Percentiles rank a stretch among this genome's conserved stretches.
These are phyloP conservation scores for Metallyticus violacea DNA, from an alignment of 2,888 invertebrate species.

Conservation along the genomic window DNA sequence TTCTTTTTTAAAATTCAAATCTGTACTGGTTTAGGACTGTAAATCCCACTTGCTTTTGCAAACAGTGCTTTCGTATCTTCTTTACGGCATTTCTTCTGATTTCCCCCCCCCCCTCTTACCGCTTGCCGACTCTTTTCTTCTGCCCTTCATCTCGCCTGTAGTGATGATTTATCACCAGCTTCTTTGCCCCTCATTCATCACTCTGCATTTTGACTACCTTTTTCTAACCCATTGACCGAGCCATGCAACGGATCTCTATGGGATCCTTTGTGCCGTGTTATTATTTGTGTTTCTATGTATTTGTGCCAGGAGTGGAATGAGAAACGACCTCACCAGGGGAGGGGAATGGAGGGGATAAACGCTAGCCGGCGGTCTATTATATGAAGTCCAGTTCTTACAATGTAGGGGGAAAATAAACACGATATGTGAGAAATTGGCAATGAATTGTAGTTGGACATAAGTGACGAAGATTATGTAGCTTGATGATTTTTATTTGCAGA, in stretches of 20 bases:
- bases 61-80: not conserved
- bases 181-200: slow-evolving; percentile 1
- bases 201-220: slow-evolving; percentile 6
- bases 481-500: not conserved
- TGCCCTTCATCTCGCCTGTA: not conserved
- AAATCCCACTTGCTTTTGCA: not conserved
- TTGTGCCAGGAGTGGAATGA: not conserved
- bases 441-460: not conserved
- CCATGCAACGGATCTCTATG: not conserved
- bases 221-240: slow-evolving; percentile 3
- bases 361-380: not conserved
- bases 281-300: slow-evolving; percentile 8
- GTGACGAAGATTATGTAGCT: not conserved
- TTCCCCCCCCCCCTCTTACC: not conserved
- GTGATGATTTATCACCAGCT: not conserved
- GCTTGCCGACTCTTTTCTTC: not conserved
- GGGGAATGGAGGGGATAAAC: not conserved
- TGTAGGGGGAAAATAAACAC: not conserved
- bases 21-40: not conserved
- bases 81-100: not conserved
- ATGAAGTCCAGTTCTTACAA: not conserved
- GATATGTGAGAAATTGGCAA: not conserved
- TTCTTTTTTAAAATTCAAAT: not conserved
- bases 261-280: slow-evolving; percentile 1
- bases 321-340: not conserved